Evolutionary conservation across 2,797 vertebrate species (phyloP), one percentile per base, ranked within the genome.

Genomic region (Leucoraja ocellata): DNA sequence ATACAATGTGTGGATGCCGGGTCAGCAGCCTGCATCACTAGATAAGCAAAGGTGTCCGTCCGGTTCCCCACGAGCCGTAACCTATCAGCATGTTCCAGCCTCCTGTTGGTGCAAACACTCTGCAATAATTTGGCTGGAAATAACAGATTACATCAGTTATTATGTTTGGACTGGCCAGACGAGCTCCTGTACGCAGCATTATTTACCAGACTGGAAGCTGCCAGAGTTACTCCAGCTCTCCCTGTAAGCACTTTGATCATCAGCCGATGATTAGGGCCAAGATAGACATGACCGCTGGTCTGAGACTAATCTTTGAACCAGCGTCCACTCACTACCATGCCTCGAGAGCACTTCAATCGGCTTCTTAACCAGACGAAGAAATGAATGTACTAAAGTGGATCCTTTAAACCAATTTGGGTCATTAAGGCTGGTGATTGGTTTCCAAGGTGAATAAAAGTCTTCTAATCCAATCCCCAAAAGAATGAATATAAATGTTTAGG

Each of bases 81-180:
- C 7, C 7, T 5, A 8, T 7, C 84, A 36, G 14, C n/a, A 63
- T 65, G 6, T 88, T 21, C 16, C 84, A 68, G 18, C 16, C 36
- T 65, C 63, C 61, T 4, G 7, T 68, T 68, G 63, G n/a, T 68
- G 84, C 14, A 88, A 68, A 88, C 36, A 23, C 36, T n/a, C n/a
- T 88, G 84, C 65, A 88, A 36, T 68, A 18, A 88, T 68, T 21
- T 88, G 84, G 68, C 32, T 65, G 25, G 7, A 88, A 88, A 88
- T 68, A 86, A 68, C n/a, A 68, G 16, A 88, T 36, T 68, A n/a
- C 84, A 88, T 68, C 84, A 36, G 61, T 18, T 68, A 36, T 68
- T 88, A 36, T 16, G 68, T 88, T 68, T 36, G 65, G 61, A 68
- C 65, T 46, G 21, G 68, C 61, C n/a, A 88, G 84, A 16, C 61